A percentile compares a stretch with the other conserved stretches of the same genome.
Evolutionary conservation across 2,113 vertebrate species (phyloP).

Genomic region (Paraplagusia blochii): DNA sequence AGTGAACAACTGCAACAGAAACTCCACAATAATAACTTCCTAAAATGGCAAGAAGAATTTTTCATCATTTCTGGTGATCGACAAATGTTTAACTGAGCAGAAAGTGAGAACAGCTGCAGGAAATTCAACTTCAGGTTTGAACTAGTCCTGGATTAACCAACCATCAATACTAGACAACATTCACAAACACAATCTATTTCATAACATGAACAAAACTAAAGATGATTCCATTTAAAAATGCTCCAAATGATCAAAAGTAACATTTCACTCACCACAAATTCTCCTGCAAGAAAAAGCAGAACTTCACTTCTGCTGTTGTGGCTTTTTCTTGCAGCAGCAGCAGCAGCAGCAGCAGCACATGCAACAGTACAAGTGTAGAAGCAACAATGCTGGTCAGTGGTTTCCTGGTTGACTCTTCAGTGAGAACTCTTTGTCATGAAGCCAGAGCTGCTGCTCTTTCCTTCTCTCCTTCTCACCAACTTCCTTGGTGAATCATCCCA

Average conservation of each 20-base stretch:
- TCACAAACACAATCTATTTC: neutral
- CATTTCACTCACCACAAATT: slow-evolving; percentile 64
- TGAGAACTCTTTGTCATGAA: slow-evolving; percentile 25
- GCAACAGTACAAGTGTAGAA: neutral
- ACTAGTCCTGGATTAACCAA: no score
- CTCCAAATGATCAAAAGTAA: neutral
- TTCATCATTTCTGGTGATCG: no score
- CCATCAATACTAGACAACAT: no score
- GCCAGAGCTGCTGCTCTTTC: slow-evolving; percentile 7
- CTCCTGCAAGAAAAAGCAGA: slow-evolving; percentile 38
- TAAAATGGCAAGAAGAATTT: no score
- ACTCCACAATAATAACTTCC: no score
- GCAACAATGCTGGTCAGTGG: slow-evolving; percentile 42
- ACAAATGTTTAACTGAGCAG: no score
- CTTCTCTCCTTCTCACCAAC: neutral
- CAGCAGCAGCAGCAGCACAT: slow-evolving; percentile 4
- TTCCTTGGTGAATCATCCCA: neutral
- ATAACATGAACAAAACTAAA: no score
- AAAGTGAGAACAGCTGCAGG: no score
- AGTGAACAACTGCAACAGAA: no score
- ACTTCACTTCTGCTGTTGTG: slow-evolving; percentile 15
- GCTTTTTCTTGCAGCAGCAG: neutral
- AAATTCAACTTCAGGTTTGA: no score
- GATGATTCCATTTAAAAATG: no score
- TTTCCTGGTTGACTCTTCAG: slow-evolving; percentile 58